Conservation (phyloP, 30 jellyfish, hydroid and myxozoan species). For the Aurelia aurita complex sp. Pacific region DNA sequence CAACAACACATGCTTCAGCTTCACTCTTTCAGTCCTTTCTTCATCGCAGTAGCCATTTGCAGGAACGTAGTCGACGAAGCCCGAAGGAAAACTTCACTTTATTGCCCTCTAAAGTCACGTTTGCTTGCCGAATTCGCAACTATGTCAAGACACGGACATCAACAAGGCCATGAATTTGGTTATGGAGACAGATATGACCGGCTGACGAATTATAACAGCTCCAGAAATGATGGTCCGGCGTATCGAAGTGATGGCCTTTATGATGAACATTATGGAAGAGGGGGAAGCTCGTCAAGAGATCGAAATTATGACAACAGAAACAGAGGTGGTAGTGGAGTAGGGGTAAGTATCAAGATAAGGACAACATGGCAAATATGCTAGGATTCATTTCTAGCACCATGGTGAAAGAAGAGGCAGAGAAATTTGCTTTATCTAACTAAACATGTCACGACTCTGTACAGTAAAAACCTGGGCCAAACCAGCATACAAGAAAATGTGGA, state of each 20-base stretch:
- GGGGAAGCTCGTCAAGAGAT: constrained; percentile 14
- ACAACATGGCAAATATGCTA: background rate
- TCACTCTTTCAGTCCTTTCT: constrained; percentile 3
- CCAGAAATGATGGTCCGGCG: constrained; percentile 12
- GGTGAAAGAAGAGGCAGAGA: no score
- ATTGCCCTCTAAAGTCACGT: no score
- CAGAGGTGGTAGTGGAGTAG: constrained; percentile 55
- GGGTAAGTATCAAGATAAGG: constrained; percentile 28
- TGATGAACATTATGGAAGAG: constrained; percentile 68
- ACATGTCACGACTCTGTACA: no score
- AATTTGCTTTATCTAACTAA: no score
- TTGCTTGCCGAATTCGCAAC: background rate
- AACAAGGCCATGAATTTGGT: constrained; percentile 51
- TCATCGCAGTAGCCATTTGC: background rate
- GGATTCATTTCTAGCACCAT: no score
- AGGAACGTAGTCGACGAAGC: background rate
- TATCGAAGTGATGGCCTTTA: constrained; percentile 42
- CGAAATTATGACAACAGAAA: constrained; percentile 46
- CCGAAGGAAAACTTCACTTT: background rate
- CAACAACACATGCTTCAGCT: constrained; percentile 20
- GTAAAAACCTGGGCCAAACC: no score
- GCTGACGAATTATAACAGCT: constrained; percentile 37
- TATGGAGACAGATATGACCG: constrained; percentile 63
- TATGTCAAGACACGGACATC: constrained; percentile 55
- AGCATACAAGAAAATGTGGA: no score